Base-by-base conservation (phyloP, 1,140 invertebrate genomes). In the Bombus sibiricus region DNA sequence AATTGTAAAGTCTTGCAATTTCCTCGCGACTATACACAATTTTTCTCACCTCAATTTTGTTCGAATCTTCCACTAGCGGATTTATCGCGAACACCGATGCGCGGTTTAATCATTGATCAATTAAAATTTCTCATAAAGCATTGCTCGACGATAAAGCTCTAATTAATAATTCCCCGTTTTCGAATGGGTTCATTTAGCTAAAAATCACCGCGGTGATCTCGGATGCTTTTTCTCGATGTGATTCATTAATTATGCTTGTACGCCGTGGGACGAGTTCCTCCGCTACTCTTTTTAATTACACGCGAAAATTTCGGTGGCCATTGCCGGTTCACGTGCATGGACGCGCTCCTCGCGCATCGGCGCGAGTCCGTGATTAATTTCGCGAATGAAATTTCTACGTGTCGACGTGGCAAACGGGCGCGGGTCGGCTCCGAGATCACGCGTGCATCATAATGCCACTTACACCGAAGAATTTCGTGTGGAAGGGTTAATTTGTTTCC, bases 321-420 rank as follows among this genome's bases (percentile, higher is more conserved):
- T 13, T 5, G 32, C 18, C 22, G 18, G 28, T 10, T 13, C 34
- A 28, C 37, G 47, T 37, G 64, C 37, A 32, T 53, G 47, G 5
- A 0, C 18, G 15, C 15, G 15, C 1, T 47, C 5, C 15, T 47
- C 47, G 15, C 32, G 34, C 25, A 15, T 15, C 25, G 43, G 13
- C 66, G 68, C 34, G 68, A 18, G 10, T 1, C 62, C 22, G 37
- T 88, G 86, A 88, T 88, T 89, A 88, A 88, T 88, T 85, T 34
- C 41, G 43, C 6, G 59, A 88, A 85, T 77, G 86, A 89, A 89
- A 88, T 88, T 83, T 69, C 18, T 59, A 85, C 84, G 53, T 47
- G 75, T 53, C 34, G 41, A 18, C n/a, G 53, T 18, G 37, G 53
- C 57, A n/a, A 41, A 41, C n/a, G 53, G 1, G 41, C 25, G 34